Conservation (phyloP, 2,113 vertebrate species). For the Pycnonotus jocosus region DNA sequence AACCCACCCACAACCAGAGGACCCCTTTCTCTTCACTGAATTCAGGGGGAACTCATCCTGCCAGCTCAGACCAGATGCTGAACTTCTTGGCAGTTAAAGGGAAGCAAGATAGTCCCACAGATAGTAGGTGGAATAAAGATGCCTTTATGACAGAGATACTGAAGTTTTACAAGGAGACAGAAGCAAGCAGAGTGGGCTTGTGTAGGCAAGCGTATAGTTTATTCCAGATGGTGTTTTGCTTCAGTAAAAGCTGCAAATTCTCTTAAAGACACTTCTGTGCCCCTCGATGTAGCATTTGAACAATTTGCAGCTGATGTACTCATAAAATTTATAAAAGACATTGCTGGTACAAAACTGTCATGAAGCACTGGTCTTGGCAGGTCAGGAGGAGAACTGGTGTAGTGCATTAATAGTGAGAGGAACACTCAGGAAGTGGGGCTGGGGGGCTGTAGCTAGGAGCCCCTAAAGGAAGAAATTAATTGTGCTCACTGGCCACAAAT, state of each 20-base stretch:
- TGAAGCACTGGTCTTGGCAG: neutral
- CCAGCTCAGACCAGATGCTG: neutral
- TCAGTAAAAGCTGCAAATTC: slow-evolving; percentile 10
- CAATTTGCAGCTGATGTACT: neutral
- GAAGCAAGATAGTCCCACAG: neutral
- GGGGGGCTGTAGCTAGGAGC: neutral
- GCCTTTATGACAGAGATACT: neutral
- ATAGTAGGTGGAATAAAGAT: slow-evolving; percentile 42
- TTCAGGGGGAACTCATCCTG: neutral
- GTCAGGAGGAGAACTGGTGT: neutral
- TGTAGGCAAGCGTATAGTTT: slow-evolving; percentile 6
- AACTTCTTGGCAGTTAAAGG: neutral
- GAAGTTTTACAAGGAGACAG: neutral
- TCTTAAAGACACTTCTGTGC: slow-evolving; percentile 33
- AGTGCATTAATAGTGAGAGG: neutral
- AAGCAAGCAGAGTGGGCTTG: slow-evolving; percentile 23
- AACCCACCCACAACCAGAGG: neutral
- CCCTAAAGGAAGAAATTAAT: neutral
- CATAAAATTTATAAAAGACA: neutral
- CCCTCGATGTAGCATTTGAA: neutral
- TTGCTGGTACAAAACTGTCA: neutral
- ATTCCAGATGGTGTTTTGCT: slow-evolving; percentile 54
- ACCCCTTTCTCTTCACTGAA: neutral
- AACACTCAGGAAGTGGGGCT: neutral
- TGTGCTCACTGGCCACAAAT: neutral